These are phyloP conservation scores for Brachionus manjavacas DNA, from an alignment of 1,140 invertebrate genomes.

Conservation along the genomic window DNA sequence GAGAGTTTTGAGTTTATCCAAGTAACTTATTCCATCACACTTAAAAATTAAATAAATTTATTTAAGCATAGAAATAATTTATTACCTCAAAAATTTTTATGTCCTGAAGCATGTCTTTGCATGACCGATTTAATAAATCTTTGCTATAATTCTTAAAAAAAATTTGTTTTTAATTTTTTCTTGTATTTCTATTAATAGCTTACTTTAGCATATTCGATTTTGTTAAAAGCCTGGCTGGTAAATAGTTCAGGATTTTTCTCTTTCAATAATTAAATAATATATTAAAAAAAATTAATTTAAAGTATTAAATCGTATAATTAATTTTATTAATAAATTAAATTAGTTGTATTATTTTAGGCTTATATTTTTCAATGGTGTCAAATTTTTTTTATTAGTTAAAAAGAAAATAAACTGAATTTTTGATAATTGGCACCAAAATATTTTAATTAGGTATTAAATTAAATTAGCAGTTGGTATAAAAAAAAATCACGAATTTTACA, in stretches of 20 bases:
- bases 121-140: constrained; percentile 30
- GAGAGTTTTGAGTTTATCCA: neutral
- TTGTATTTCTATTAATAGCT: neutral
- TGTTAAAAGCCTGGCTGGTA: constrained; percentile 40
- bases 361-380: too few species aligned
- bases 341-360: too few species aligned
- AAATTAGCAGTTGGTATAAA: too few species aligned
- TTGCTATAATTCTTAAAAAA: constrained; percentile 34
- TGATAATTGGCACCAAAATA: too few species aligned
- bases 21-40: constrained; percentile 30
- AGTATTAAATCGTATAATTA: neutral
- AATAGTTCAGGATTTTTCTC: constrained; percentile 40
- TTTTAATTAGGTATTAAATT: too few species aligned
- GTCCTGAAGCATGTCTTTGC: constrained; percentile 38
- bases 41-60: neutral
- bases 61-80: neutral
- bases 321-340: too few species aligned
- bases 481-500: too few species aligned
- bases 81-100: constrained; percentile 37
- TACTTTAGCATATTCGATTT: constrained; percentile 42
- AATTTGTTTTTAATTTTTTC: neutral
- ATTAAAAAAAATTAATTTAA: neutral
- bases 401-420: too few species aligned
- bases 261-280: neutral
- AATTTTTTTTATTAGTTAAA: too few species aligned